phyloP scores from a whole-genome alignment of 2,888 invertebrate genomes.

The Euzetes globulus region DNA sequence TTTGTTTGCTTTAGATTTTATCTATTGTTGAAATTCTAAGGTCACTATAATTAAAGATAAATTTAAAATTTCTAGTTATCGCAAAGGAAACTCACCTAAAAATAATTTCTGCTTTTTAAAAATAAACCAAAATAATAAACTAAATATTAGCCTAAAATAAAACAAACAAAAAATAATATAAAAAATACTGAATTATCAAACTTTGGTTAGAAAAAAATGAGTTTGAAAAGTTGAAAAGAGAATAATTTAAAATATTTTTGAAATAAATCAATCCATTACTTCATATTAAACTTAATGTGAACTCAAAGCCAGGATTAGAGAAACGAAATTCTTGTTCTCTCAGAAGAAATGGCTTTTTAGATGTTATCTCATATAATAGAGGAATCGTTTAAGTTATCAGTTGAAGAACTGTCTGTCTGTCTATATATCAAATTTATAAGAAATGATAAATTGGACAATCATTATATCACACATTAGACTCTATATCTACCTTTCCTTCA shows the following conservation, averaged over 20 bases:
- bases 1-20: too few species aligned
- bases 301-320: background rate
- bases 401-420: background rate
- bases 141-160: too few species aligned
- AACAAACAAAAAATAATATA: too few species aligned
- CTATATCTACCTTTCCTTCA: background rate
- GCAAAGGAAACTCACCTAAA: too few species aligned
- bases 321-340: background rate
- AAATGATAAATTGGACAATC: conserved; percentile 1
- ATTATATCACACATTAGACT: background rate
- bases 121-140: too few species aligned
- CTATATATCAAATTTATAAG: background rate
- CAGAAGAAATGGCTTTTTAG: background rate
- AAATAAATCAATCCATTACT: background rate
- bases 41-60: too few species aligned
- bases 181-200: too few species aligned
- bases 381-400: background rate
- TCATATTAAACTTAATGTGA: background rate
- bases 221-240: background rate
- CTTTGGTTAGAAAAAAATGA: background rate
- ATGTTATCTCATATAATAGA: background rate
- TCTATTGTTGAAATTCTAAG: too few species aligned
- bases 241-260: background rate
- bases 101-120: too few species aligned
- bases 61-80: too few species aligned